Evolutionary conservation across 2,113 vertebrate genomes (phyloP), one percentile per base, ranked within the genome.

Genomic region (Tetrao urogallus): DNA sequence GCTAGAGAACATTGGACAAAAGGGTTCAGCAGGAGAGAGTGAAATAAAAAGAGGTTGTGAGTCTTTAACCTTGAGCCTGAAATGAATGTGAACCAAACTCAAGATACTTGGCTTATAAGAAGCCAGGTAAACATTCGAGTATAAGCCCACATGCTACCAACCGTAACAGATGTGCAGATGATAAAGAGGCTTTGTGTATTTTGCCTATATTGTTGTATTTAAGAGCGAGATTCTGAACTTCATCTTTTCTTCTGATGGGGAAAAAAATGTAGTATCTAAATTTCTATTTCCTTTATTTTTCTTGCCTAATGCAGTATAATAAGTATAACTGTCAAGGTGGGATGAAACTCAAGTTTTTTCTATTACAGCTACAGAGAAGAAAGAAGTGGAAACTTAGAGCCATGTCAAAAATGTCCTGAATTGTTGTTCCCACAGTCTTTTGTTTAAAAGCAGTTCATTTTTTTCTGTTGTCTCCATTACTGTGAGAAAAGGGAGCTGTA

Each of bases 11-110:
- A 98, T 98, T 98, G 99, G 99, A 99, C 98, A 98, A 98, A 97
- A 99, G 98, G 98, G 98, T 99, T 98, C 99, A 98, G 98, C 98
- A 99, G 98, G 98, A 98, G 98, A 98, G 98, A 98, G 99, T 99
- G 99, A 99, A 99, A 99, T 99, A 99, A 97, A 98, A 98, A 98
- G 98, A 99, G 99, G 99, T 99, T 99, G 99, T 99, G 99, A 99
- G 99, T 99, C 98, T 98, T 98, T 98, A 98, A 98, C 97, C 97
- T 97, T 98, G 97, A 98, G 98, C 99, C 98, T 98, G 98, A 98
- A 97, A 97, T 98, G 97, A 98, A 98, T 98, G 98, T 99, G 96
- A 99, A 98, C 98, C 98, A 98, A 98, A 98, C 97, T 97, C 97
- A 88, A 98, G 97, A 98, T 96, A 98, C 98, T 98, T 98, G 97